Evolutionary conservation across 2,888 invertebrate species (phyloP).

Genomic region (Campaea margaritaria): DNA sequence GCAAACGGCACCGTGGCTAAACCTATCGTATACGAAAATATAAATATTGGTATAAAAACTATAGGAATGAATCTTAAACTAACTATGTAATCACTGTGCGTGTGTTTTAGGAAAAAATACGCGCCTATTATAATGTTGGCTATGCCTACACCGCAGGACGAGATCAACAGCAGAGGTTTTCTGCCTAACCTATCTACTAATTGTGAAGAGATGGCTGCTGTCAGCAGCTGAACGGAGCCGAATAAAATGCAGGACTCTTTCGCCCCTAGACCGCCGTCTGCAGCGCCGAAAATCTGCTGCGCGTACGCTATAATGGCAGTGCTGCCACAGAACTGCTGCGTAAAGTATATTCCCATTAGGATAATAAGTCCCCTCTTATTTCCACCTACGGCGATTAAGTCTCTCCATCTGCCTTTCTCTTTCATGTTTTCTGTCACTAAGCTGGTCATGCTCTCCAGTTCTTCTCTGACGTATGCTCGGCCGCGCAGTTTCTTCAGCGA

Average conservation of each 20-base stretch:
- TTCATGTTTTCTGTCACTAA: constrained; percentile 83
- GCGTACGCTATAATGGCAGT: constrained; percentile 86
- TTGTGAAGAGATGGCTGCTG: constrained; percentile 84
- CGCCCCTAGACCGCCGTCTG: constrained; percentile 77
- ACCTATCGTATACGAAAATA: constrained; percentile 86
- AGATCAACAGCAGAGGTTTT: constrained; percentile 85
- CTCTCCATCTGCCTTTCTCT: constrained; percentile 77
- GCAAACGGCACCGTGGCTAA: constrained; percentile 87
- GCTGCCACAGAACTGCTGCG: constrained; percentile 86
- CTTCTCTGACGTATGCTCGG: constrained; percentile 80
- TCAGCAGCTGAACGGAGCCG: constrained; percentile 81
- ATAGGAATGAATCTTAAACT: constrained; percentile 84
- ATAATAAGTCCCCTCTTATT: constrained; percentile 86
- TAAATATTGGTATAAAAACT: constrained; percentile 85
- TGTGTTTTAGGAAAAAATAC: constrained; percentile 83
- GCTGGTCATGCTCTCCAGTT: constrained; percentile 82
- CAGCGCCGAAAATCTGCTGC: constrained; percentile 86
- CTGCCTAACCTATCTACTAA: constrained; percentile 87
- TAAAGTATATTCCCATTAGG: constrained; percentile 85
- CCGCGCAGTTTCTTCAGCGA: constrained; percentile 86
- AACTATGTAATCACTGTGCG: constrained; percentile 73
- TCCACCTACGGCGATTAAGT: constrained; percentile 75
- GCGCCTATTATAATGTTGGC: constrained; percentile 82
- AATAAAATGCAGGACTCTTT: constrained; percentile 82
- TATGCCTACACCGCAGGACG: constrained; percentile 83